These are phyloP conservation scores for Erynnis tages DNA, from an alignment of 2,888 invertebrate genomes.

Conservation along the genomic window DNA sequence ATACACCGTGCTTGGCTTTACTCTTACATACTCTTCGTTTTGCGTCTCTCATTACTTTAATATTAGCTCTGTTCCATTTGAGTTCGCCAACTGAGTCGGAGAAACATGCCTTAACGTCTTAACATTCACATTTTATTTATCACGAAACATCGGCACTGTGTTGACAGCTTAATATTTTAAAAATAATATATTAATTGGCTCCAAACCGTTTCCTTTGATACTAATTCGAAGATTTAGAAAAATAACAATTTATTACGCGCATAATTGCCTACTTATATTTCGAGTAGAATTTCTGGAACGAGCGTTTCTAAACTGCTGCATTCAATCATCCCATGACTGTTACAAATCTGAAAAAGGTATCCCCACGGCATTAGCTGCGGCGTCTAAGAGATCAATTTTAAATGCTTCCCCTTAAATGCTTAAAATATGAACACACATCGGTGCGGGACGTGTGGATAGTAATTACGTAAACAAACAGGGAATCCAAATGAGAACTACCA, in stretches of 20 bases:
- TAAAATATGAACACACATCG: constrained; percentile 33
- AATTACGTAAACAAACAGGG: constrained; percentile 70
- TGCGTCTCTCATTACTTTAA: constrained; percentile 20
- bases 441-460: constrained; percentile 45
- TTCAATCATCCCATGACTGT: constrained; percentile 17
- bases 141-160: neutral
- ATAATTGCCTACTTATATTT: constrained; percentile 2
- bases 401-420: constrained; percentile 34
- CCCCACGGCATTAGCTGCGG: constrained; percentile 24
- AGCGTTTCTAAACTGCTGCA: constrained; percentile 11
- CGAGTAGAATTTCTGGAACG: constrained; percentile 8
- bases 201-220: constrained; percentile 14
- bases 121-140: neutral
- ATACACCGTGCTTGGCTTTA: constrained; percentile 37
- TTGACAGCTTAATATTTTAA: constrained; percentile 7
- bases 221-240: neutral
- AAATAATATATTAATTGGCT: constrained; percentile 2
- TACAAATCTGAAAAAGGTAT: constrained; percentile 22
- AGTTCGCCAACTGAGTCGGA: neutral
- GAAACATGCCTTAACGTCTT: neutral
- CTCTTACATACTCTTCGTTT: constrained; percentile 35
- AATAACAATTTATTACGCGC: constrained; percentile 11
- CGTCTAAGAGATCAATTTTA: constrained; percentile 34
- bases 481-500: constrained; percentile 63
- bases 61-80: constrained; percentile 16